phyloP scores from a whole-genome alignment of 1,140 invertebrate genomes.

The Patella vulgata region DNA sequence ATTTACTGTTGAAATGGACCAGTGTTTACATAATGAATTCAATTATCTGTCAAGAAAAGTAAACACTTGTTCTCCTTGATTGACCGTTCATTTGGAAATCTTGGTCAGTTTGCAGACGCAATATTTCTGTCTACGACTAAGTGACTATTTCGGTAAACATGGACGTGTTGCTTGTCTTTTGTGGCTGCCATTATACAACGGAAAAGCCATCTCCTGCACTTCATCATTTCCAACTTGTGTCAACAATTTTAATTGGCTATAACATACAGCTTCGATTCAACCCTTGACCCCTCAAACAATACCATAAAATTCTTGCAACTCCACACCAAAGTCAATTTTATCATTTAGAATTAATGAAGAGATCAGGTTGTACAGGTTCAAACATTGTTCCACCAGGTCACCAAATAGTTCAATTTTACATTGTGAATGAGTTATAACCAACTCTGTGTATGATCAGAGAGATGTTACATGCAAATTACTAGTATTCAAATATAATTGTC shows the following conservation, averaged over 20 bases:
- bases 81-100: constrained; percentile 8
- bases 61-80: constrained; percentile 11
- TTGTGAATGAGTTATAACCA: no score
- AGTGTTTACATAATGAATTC: constrained; percentile 13
- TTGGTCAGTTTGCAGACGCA: background rate
- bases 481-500: no score
- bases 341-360: no score
- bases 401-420: no score
- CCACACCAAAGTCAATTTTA: no score
- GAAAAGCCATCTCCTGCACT: constrained; percentile 6
- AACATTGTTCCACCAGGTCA: no score
- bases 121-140: background rate
- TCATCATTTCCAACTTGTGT: constrained; percentile 2
- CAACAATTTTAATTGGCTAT: constrained; percentile 10
- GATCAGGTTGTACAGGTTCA: no score
- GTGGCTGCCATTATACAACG: constrained; percentile 1
- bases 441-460: no score
- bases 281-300: constrained; percentile 4
- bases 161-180: constrained; percentile 1
- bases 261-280: constrained; percentile 9
- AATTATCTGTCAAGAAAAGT: constrained; percentile 3
- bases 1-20: constrained; percentile 3
- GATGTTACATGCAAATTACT: no score
- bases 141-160: constrained; percentile 8
- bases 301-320: no score